Percentiles rank a stretch among this genome's conserved stretches.
These are phyloP conservation scores for Cotesia chilonis DNA, from an alignment of 1,140 invertebrate genomes.

Conservation along the genomic window DNA sequence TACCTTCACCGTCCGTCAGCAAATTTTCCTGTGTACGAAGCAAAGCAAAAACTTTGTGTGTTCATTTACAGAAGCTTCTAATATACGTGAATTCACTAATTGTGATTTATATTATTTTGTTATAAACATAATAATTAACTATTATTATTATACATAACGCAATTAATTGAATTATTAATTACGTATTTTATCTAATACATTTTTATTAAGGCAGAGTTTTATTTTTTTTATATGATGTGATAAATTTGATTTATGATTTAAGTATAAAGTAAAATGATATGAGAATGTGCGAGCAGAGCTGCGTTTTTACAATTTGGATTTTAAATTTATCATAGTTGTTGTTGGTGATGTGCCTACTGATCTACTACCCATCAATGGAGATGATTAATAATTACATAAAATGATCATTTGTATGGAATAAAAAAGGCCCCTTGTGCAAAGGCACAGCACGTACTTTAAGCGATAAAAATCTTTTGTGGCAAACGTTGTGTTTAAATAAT, in stretches of 20 bases:
- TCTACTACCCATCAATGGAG: constrained; percentile 11
- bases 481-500: constrained; percentile 15
- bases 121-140: neutral
- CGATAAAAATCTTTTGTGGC: constrained; percentile 27
- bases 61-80: constrained; percentile 21
- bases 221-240: too few relatives aligned
- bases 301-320: neutral
- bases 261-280: neutral
- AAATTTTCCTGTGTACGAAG: constrained; percentile 66
- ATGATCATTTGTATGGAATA: neutral
- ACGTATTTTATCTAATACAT: too few relatives aligned
- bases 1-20: constrained; percentile 71
- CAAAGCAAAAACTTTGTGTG: constrained; percentile 41
- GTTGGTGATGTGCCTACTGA: constrained; percentile 8
- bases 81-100: neutral
- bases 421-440: constrained; percentile 28
- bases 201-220: too few relatives aligned
- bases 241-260: too few relatives aligned
- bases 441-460: constrained; percentile 4
- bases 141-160: neutral
- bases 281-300: constrained; percentile 6
- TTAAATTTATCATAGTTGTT: neutral
- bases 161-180: too few relatives aligned
- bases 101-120: constrained; percentile 10
- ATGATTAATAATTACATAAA: too few relatives aligned